phyloP scores from a whole-genome alignment of 1,140 invertebrate genomes.

The Polypedilum vanderplanki region DNA sequence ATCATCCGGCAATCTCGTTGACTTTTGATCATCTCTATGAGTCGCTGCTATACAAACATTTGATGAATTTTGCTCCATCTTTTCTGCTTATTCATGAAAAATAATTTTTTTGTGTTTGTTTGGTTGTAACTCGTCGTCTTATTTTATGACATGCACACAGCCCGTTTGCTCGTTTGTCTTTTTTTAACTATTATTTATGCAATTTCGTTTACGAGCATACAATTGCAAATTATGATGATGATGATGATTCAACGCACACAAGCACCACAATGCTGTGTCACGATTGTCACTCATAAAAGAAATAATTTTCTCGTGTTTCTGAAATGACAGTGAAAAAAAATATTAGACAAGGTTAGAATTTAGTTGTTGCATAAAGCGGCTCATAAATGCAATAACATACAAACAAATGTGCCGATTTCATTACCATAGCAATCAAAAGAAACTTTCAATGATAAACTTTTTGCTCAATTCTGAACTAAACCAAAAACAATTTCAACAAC shows the following conservation, averaged over 20 bases:
- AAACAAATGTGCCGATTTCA: background rate
- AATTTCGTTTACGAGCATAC: background rate
- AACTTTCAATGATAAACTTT: too few relatives aligned
- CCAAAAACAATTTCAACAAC: too few relatives aligned
- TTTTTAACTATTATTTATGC: conserved; percentile 11
- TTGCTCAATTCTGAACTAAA: too few relatives aligned
- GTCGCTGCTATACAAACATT: conserved; percentile 2
- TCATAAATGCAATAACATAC: too few relatives aligned
- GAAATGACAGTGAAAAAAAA: background rate
- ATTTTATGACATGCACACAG: background rate
- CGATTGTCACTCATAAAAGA: conserved; percentile 11
- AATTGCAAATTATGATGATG: conserved; percentile 1
- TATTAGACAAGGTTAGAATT: background rate
- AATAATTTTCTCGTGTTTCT: background rate
- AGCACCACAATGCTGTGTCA: background rate
- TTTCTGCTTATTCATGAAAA: conserved; percentile 16
- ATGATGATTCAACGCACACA: background rate
- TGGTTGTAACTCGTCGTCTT: background rate
- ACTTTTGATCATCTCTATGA: conserved; percentile 4
- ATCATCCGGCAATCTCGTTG: background rate
- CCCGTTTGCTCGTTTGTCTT: background rate
- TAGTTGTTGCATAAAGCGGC: too few relatives aligned
- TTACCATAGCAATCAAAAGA: background rate
- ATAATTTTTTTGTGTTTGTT: background rate
- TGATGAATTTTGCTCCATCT: conserved; percentile 25